These are phyloP conservation scores for Strigamia transsilvanica DNA, from an alignment of 2,888 invertebrate species.

Conservation along the genomic window DNA sequence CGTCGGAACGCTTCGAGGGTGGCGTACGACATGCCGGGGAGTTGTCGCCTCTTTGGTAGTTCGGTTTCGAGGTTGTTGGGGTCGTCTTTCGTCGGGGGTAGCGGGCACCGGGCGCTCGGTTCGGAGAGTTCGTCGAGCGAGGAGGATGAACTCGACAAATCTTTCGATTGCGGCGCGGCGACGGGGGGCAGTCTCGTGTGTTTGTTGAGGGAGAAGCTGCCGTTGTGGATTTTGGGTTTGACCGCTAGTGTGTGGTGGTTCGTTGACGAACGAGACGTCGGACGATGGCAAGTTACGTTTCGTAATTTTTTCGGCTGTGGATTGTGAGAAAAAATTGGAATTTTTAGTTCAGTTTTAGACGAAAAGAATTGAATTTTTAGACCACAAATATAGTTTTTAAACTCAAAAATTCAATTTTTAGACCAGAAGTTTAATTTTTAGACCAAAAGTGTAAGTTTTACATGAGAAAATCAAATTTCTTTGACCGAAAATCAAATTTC, in stretches of 20 bases:
- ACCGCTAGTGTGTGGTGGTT: slow-evolving; percentile 36
- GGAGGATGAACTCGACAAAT: not conserved
- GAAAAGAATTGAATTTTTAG: no score
- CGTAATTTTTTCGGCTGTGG: slow-evolving; percentile 50
- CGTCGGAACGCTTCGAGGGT: slow-evolving; percentile 33
- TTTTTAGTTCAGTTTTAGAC: no score
- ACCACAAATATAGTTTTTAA: no score
- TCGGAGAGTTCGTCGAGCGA: not conserved
- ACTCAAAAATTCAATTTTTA: no score
- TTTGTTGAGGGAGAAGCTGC: slow-evolving; percentile 47
- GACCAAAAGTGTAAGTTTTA: no score
- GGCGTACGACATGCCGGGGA: slow-evolving; percentile 13
- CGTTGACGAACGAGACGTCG: slow-evolving; percentile 8
- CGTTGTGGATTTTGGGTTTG: slow-evolving; percentile 44
- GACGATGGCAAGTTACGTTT: slow-evolving; percentile 13
- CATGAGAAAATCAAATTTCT: no score
- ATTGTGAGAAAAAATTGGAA: no score
- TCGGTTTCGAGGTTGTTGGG: no score
- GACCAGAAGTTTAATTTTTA: no score
- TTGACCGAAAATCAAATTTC: no score
- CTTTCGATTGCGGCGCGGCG: not conserved
- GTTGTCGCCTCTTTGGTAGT: slow-evolving; percentile 3
- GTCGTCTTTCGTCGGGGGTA: not conserved
- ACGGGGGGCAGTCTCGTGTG: slow-evolving; percentile 35
- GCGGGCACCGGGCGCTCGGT: not conserved